These are phyloP conservation scores for Pseudococcus longispinus DNA, from an alignment of 2,888 invertebrate genomes.

Conservation along the genomic window DNA sequence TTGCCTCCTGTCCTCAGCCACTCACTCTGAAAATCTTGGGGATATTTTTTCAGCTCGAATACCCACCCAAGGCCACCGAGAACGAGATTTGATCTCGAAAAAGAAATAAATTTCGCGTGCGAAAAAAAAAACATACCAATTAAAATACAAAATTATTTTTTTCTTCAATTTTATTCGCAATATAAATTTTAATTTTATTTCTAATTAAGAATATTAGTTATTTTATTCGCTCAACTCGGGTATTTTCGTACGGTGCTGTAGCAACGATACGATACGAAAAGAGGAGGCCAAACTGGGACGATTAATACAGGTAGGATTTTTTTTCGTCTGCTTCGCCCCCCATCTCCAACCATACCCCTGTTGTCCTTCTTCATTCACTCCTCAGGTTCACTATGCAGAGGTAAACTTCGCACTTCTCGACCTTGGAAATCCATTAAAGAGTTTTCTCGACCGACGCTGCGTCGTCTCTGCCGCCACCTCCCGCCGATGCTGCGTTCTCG, in stretches of 20 bases:
- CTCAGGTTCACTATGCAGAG: neutral
- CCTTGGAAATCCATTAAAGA: conserved; percentile 23
- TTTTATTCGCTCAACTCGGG: neutral
- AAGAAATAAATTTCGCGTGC: neutral
- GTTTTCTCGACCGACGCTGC: neutral
- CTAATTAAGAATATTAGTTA: conserved; percentile 8
- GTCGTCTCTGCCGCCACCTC: too few relatives aligned
- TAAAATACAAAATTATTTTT: neutral
- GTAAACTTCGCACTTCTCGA: neutral
- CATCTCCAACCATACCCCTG: neutral
- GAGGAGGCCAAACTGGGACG: neutral
- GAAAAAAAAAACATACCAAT: neutral
- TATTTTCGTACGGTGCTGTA: neutral
- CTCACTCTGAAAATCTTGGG: neutral
- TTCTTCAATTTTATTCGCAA: conserved; percentile 7
- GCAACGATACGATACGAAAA: neutral
- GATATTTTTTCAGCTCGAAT: neutral
- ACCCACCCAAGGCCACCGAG: neutral
- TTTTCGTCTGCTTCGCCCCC: neutral
- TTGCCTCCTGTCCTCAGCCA: too few relatives aligned
- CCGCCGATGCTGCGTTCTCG: neutral
- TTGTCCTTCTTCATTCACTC: neutral
- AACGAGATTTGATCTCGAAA: conserved; percentile 9
- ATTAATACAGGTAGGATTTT: neutral
- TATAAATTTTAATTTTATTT: conserved; percentile 28